A percentile compares a stretch with the other conserved stretches of the same genome.
Conservation (phyloP, 2,797 vertebrate species). For the Manis pentadactyla region DNA sequence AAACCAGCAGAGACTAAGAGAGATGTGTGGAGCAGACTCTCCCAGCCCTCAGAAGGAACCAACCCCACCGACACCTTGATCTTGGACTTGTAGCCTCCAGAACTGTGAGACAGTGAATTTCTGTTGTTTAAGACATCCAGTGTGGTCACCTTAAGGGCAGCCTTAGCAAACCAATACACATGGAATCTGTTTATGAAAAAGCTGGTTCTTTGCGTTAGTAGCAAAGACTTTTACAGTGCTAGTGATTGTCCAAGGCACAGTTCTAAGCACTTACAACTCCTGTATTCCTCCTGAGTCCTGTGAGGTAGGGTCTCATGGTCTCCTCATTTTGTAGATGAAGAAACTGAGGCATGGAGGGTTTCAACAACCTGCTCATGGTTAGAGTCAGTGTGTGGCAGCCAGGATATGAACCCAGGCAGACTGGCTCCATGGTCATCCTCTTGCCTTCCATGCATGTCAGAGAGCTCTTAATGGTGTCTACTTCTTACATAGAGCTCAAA, state of each 20-base stretch:
- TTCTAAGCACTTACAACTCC: background rate
- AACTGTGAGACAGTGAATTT: background rate
- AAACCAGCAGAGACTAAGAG: background rate
- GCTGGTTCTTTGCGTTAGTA: background rate
- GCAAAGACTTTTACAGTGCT: background rate
- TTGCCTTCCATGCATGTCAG: no score
- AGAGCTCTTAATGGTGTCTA: no score
- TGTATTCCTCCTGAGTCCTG: background rate
- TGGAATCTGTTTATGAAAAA: background rate
- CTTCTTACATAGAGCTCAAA: background rate
- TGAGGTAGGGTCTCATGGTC: background rate
- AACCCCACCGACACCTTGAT: background rate
- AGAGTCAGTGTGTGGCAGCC: background rate
- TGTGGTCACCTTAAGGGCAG: background rate
- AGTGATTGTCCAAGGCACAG: background rate
- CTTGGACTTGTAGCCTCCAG: background rate
- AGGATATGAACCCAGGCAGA: background rate
- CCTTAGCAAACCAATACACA: background rate
- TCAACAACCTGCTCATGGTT: background rate
- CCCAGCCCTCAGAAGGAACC: background rate
- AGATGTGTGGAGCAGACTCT: background rate
- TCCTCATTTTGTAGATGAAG: background rate
- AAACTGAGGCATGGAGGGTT: background rate
- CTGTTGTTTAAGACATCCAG: background rate
- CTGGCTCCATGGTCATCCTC: no score